Evolutionary conservation across 1,140 invertebrate genomes (phyloP), one percentile per base, ranked within the genome.

Genomic region (Saccostrea cuccullata): DNA sequence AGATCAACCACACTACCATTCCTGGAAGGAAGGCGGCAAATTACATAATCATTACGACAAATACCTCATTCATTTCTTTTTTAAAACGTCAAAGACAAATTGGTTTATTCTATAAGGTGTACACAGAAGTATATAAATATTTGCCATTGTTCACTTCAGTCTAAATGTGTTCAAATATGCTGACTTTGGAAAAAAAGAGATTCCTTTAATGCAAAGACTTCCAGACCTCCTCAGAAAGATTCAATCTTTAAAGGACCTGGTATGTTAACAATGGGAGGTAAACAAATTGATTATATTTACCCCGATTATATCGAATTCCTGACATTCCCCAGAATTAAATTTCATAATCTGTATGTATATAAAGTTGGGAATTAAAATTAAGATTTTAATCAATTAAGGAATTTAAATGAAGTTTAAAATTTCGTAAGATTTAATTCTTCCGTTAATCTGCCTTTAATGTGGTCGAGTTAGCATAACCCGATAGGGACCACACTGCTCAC

Each of bases 321-420:
- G 70, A 36, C 70, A 77, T 77, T 30, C 30, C 30, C 26, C 70
- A 12, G 70, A 30, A 77, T 77, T 77, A 77, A 77, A 77, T 77
- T 36, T 77, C 70, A 77, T 77, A 77, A 77, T 77, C 70, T 36
- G 70, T 77, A 3, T 77, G 26, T 36, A 26, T 77, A 77, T 26
- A 77, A 77, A 77, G 70, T 6, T 77, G 30, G 11, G 70, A 77
- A 77, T 77, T 77, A 77, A 77, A 77, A 77, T 30, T 77, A 77
- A 77, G 70, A 77, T 77, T 77, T 77, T 77, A 77, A 77, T 77
- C 70, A 77, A 77, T 77, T 77, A 77, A 36, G 70, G 70, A 77
- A 77, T 77, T 11, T 77, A 77, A 77, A 77, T 77, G 70, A 77
- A 30, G 11, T 23, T 77, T 77, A 26, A 77, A 30, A 36, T 77